Evolutionary conservation across 2,888 invertebrate species (phyloP).

Genomic region (Corbicula japonica): DNA sequence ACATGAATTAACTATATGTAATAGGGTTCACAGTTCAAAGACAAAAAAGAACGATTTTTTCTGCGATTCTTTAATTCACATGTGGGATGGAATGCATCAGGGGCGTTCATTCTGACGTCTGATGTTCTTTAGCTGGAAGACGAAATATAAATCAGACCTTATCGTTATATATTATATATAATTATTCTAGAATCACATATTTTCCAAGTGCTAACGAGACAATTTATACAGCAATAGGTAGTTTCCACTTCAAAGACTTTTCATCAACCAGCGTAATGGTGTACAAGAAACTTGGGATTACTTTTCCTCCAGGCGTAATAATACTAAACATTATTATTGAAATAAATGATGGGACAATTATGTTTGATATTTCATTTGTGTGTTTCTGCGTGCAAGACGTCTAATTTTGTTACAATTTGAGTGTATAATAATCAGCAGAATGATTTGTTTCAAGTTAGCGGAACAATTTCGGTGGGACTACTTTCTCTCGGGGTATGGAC

Average conservation of each 20-base stretch:
- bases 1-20: too few species aligned
- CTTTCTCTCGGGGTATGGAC: conserved; percentile 37
- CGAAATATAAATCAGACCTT: conserved; percentile 38
- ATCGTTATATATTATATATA: conserved; percentile 52
- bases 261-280: conserved; percentile 54
- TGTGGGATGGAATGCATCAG: conserved; percentile 22
- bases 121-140: conserved; percentile 18
- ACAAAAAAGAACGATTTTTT: background rate
- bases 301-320: conserved; percentile 34
- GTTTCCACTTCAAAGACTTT: conserved; percentile 65
- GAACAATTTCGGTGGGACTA: conserved; percentile 24
- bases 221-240: conserved; percentile 49
- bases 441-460: conserved; percentile 25
- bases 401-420: conserved; percentile 40
- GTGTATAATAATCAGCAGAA: conserved; percentile 36
- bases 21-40: too few species aligned
- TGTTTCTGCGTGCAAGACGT: conserved; percentile 31
- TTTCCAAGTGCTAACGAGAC: conserved; percentile 43
- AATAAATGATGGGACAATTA: conserved; percentile 43
- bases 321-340: conserved; percentile 46
- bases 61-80: conserved; percentile 21
- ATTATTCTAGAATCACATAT: conserved; percentile 42
- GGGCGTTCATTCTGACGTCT: conserved; percentile 13
- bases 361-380: conserved; percentile 40
- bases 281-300: conserved; percentile 48